Evolutionary conservation across 2,888 invertebrate species (phyloP).

Genomic region (Epinotia demarniana): DNA sequence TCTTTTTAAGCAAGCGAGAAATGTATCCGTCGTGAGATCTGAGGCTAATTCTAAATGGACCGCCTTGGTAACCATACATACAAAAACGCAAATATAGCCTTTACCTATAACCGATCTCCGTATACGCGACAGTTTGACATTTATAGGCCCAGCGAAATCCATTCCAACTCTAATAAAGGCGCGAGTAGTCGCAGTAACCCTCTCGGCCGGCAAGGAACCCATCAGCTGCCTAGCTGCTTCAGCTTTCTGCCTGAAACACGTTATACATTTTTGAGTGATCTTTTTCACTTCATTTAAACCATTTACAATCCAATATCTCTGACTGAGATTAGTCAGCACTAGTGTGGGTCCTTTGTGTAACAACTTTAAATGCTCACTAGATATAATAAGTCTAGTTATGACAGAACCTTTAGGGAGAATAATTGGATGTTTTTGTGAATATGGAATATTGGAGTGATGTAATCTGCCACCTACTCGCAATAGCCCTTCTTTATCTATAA

Average conservation of each 20-base stretch:
- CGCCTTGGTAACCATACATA: slow-evolving; percentile 35
- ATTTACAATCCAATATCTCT: slow-evolving; percentile 39
- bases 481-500: neutral
- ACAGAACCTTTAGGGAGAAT: slow-evolving; percentile 18
- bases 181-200: slow-evolving; percentile 15
- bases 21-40: slow-evolving; percentile 43
- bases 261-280: slow-evolving; percentile 32
- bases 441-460: neutral
- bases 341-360: slow-evolving; percentile 22
- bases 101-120: neutral
- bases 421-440: slow-evolving; percentile 16
- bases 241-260: slow-evolving; percentile 39
- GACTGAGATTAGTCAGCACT: slow-evolving; percentile 6
- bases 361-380: slow-evolving; percentile 20
- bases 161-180: slow-evolving; percentile 29
- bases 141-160: neutral
- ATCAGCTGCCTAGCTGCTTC: slow-evolving; percentile 33
- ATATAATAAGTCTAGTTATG: slow-evolving; percentile 7
- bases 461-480: slow-evolving; percentile 8
- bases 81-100: slow-evolving; percentile 6
- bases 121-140: slow-evolving; percentile 1
- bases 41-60: slow-evolving; percentile 44
- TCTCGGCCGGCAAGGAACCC: slow-evolving; percentile 30
- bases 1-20: slow-evolving; percentile 44
- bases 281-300: slow-evolving; percentile 32